Evolutionary conservation across 2,888 invertebrate species (phyloP), one percentile per base, ranked within the genome.

Genomic region (Cantharis lateralis): DNA sequence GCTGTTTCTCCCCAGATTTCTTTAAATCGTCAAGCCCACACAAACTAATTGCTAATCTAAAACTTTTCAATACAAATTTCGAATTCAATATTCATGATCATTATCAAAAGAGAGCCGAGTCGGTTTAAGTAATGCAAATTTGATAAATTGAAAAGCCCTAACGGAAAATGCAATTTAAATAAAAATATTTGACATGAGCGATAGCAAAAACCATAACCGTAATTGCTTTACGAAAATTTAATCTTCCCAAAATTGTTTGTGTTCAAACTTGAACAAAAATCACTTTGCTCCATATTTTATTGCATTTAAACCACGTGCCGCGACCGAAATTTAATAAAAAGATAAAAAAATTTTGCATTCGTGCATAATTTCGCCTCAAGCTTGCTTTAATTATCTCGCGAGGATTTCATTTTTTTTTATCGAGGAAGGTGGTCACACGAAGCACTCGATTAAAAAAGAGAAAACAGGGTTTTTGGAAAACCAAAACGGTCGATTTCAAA

Each of bases 21-120:
- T 85, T 83, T 83, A 85, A 85, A 85, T 85, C 83, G 83, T 80
- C 81, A 80, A 72, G 74, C 80, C 80, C 32, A 32, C 32, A 81
- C 82, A 81, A 81, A 80, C 16, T 68, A 77, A 69, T 24, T 18
- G 20, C 68, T 28, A 32, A 32, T 32, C 32, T 32, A 32, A 78
- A 82, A 84, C 83, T 81, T 84, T 83, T 82, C 80, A 82, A 78
- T 78, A 80, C 78, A 80, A 84, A 81, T 85, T 86, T 84, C 82
- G 82, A 84, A 86, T 86, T 85, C 86, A 85, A 86, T 86, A 86
- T 86, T 85, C 86, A 85, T 86, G 85, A 85, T 84, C 79, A 74
- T 75, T 82, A 80, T 81, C 81, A 80, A 81, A 81, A 74, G 80
- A 80, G 79, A 32, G 32, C 32, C 32, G 32, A 32, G 78, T 80